Base-by-base conservation (phyloP, 2,888 invertebrate species). In the Ormyrus rosae region DNA sequence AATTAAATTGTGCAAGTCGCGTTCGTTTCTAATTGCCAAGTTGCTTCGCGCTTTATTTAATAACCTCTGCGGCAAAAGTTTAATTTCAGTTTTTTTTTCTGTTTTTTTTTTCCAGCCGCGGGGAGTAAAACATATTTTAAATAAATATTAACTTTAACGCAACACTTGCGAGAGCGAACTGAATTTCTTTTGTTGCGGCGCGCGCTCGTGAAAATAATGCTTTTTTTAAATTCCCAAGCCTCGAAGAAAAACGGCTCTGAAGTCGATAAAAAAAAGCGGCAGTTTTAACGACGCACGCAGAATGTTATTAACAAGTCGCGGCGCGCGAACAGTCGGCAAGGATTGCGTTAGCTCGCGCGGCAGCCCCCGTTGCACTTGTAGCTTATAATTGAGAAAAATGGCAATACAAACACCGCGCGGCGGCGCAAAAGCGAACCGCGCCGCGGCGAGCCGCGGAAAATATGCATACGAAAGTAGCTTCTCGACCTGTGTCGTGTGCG, bases 391-490 rank as follows among this genome's bases (percentile, higher is more conserved):
- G 50, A 58, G 45, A 60, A 60, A 60, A 71, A 71, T 46, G 13
- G 34, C 60, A 60, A 10, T 60, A 60, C 34, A 34, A 45, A 9
- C 13, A 8, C 61, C 9, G 6, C 61, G 19, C 45, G 5, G 46
- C 34, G 45, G n/a, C 45, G 11, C n/a, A 64, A 48, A 46, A 4
- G 7, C n/a, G 48, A 64, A 45, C 64, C 48, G 48, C 64, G 19
- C 19, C 19, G 19, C 48, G 7, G 48, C 6, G 68, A 11, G 34
- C 45, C 45, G 8, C n/a, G 63, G 63, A n/a, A 46, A 63, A 9
- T 11, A 55, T 53, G 55, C 51, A 68, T 55, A 53, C 13, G 51
- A 68, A 63, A 73, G 73, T 72, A 46, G 65, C 13, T 69, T 69
- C 34, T 58, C 63, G 55, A 53, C 19, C n/a, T 6, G 4, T 4